Evolutionary conservation across 2,888 invertebrate genomes (phyloP).

Genomic region (Heliconius ismenius): DNA sequence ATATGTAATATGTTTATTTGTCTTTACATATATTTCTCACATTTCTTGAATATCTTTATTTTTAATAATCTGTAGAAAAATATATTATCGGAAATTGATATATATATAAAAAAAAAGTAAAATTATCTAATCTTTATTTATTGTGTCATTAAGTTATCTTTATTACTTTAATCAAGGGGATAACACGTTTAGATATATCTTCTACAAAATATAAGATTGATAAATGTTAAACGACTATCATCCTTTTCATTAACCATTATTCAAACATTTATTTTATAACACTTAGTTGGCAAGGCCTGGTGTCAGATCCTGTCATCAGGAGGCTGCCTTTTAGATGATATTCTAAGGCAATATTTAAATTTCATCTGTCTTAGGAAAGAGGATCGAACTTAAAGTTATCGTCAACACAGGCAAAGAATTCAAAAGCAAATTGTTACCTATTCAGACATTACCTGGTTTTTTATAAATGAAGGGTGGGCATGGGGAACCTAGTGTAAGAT

Average conservation of each 20-base stretch:
- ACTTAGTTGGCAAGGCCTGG: no score
- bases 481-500: background rate
- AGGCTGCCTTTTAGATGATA: no score
- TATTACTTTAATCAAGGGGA: background rate
- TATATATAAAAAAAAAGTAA: background rate
- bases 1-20: no score
- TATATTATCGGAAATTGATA: background rate
- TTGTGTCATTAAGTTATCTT: background rate
- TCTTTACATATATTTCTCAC: no score
- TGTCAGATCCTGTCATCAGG: no score
- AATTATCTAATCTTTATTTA: slow-evolving; percentile 1
- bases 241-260: no score
- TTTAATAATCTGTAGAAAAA: background rate
- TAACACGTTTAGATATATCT: slow-evolving; percentile 4
- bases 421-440: no score
- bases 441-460: no score
- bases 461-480: background rate
- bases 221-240: background rate
- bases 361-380: background rate
- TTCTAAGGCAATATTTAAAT: no score
- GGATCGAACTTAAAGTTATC: background rate
- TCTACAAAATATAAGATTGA: background rate
- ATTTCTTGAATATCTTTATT: background rate
- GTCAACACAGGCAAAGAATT: background rate
- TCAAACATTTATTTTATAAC: no score